phyloP scores from a whole-genome alignment of 2,888 invertebrate species.

The Athalia circularis region DNA sequence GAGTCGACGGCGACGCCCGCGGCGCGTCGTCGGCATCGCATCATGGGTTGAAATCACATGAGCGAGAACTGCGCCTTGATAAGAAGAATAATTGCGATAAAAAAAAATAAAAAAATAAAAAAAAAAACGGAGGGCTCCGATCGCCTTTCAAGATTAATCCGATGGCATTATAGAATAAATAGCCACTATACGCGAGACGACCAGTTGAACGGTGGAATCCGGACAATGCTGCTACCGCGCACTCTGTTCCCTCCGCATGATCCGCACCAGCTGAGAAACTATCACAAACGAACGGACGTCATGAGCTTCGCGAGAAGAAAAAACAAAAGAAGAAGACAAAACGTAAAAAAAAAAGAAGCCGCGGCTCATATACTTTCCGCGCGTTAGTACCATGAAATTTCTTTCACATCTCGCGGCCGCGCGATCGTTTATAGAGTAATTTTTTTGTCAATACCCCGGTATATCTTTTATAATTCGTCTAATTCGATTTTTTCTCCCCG shows the following conservation, averaged over 20 bases:
- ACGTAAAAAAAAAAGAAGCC: too few species aligned
- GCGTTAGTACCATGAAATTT: too few species aligned
- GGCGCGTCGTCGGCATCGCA: slow-evolving; percentile 1
- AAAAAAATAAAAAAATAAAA: background rate
- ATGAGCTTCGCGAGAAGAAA: background rate
- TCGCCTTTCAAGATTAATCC: slow-evolving; percentile 22
- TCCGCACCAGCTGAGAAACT: background rate
- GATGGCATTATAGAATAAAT: slow-evolving; percentile 25
- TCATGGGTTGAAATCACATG: background rate
- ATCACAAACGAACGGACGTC: background rate
- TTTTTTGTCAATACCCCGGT: too few species aligned
- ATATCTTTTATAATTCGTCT: too few species aligned
- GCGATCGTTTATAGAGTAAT: too few species aligned
- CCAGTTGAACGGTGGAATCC: background rate
- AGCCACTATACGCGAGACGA: background rate
- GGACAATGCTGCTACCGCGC: background rate
- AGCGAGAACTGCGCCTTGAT: slow-evolving; percentile 1
- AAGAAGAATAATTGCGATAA: slow-evolving; percentile 36
- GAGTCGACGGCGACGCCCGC: slow-evolving; percentile 1
- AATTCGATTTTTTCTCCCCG: too few species aligned
- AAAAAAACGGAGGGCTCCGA: background rate
- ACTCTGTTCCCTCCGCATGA: background rate
- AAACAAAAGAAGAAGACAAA: too few species aligned
- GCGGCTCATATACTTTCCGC: too few species aligned
- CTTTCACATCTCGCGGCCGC: too few species aligned